Evolutionary conservation across 2,113 vertebrate genomes (phyloP).

Genomic region (Panurus biarmicus): DNA sequence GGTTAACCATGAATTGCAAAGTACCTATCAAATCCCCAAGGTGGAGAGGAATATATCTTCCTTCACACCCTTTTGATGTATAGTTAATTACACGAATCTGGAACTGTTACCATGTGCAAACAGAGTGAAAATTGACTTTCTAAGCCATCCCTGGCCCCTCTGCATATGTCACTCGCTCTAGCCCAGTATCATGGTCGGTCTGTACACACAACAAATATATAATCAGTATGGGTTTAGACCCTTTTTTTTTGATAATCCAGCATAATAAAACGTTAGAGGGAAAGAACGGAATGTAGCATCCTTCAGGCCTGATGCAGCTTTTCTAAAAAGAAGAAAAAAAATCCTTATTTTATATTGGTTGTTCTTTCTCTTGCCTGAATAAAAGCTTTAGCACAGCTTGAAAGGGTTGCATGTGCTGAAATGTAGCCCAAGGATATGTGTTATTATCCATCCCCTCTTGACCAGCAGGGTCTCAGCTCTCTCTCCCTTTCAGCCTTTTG

Average conservation of each 20-base stretch:
- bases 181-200: neutral
- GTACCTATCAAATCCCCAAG: constrained; percentile 30
- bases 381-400: constrained; percentile 68
- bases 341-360: constrained; percentile 52
- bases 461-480: constrained; percentile 80
- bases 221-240: neutral
- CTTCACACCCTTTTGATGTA: constrained; percentile 54
- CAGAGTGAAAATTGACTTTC: constrained; percentile 56
- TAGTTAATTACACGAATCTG: constrained; percentile 55
- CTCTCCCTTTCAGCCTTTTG: constrained; percentile 79
- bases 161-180: constrained; percentile 13
- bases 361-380: constrained; percentile 72
- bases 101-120: constrained; percentile 63
- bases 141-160: constrained; percentile 24
- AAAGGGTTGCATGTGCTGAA: constrained; percentile 79
- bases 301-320: constrained; percentile 50
- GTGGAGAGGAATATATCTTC: constrained; percentile 27
- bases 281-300: constrained; percentile 32
- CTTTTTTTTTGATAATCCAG: neutral
- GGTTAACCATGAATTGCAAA: constrained; percentile 38
- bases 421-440: constrained; percentile 81
- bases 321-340: constrained; percentile 1
- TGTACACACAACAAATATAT: constrained; percentile 2
- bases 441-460: constrained; percentile 81
- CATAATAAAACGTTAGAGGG: neutral